Base-by-base conservation (phyloP, 2,888 invertebrate species). In the Pterobdella sp. region DNA sequence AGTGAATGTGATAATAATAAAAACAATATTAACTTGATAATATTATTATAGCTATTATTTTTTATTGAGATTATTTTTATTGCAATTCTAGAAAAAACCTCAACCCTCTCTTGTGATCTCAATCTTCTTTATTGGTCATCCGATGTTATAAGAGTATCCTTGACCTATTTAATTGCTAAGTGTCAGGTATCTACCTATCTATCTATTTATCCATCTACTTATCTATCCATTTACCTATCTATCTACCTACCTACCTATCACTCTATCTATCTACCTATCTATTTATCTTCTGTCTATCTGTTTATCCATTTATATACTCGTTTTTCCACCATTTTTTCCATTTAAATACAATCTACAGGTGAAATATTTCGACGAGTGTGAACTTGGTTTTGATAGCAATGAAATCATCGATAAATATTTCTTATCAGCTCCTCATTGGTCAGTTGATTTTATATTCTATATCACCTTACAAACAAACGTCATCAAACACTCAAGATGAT, bases 61-160 rank as follows among this genome's bases (percentile, higher is more conserved):
- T 4, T n/a, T 56, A 56, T 35, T 1, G 22, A 14, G 4, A 35
- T 10, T 14, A 63, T 4, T 56, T 22, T 14, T 65, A 34, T 31
- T 65, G 32, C n/a, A n/a, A 65, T 31, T 65, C 26, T 31, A 31
- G 14, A n/a, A n/a, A n/a, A n/a, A n/a, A n/a, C n/a, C n/a, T n/a
- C n/a, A n/a, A n/a, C n/a, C n/a, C n/a, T 88, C 75, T 87, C 88
- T 76, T 85, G 87, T 69, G 90, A 91, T 80, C 82, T 91, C 22
- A 91, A 91, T 81, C 83, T 89, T 74, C 82, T 92, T 0, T 92
- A 89, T 81, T 92, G 91, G 89, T 89, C 89, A 74, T 87, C 90
- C 22, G 90, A 91, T 85, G 87, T 75, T 64, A 60, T 68, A 29
- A 73, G 68, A 31, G 75, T 76, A 2, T 35, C 67, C 14, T 29